phyloP scores from a whole-genome alignment of 2,888 invertebrate genomes.

The Diplazon laetatorius region DNA sequence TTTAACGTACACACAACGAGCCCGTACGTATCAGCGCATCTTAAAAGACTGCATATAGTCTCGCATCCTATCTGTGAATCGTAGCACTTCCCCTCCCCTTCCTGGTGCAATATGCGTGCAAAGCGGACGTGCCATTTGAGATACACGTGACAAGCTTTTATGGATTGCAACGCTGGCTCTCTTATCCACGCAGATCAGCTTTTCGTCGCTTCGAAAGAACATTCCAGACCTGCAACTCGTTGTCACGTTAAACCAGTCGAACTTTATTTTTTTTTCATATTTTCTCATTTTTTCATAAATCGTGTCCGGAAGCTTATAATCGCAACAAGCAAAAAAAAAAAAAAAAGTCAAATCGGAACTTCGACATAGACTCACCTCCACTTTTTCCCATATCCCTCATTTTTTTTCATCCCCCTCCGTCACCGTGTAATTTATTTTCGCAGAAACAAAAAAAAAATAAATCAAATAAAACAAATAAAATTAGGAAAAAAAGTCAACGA shows the following conservation, averaged over 20 bases:
- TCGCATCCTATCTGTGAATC: slow-evolving; percentile 28
- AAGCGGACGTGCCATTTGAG: slow-evolving; percentile 17
- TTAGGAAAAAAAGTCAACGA: too few relatives aligned
- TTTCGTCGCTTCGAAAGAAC: slow-evolving; percentile 25
- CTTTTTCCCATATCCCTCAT: not conserved
- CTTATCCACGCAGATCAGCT: slow-evolving; percentile 38
- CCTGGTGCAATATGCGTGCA: slow-evolving; percentile 32
- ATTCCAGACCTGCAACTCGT: not conserved
- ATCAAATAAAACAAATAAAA: too few relatives aligned
- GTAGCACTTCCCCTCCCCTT: too few relatives aligned
- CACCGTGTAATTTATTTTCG: too few relatives aligned
- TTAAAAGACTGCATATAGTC: slow-evolving; percentile 22
- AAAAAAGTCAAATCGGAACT: too few relatives aligned
- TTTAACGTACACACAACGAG: not conserved
- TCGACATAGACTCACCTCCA: not conserved
- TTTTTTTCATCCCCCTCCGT: not conserved
- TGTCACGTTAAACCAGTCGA: too few relatives aligned
- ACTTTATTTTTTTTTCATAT: too few relatives aligned
- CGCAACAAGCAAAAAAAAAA: too few relatives aligned
- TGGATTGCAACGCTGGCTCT: slow-evolving; percentile 45
- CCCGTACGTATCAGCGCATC: slow-evolving; percentile 25
- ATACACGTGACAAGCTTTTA: slow-evolving; percentile 31
- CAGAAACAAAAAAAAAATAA: not conserved
- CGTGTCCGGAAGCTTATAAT: too few relatives aligned
- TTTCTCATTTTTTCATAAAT: too few relatives aligned